Evolutionary conservation across 2,888 invertebrate species (phyloP), one percentile per base, ranked within the genome.

Genomic region (Calliphora vomitoria): DNA sequence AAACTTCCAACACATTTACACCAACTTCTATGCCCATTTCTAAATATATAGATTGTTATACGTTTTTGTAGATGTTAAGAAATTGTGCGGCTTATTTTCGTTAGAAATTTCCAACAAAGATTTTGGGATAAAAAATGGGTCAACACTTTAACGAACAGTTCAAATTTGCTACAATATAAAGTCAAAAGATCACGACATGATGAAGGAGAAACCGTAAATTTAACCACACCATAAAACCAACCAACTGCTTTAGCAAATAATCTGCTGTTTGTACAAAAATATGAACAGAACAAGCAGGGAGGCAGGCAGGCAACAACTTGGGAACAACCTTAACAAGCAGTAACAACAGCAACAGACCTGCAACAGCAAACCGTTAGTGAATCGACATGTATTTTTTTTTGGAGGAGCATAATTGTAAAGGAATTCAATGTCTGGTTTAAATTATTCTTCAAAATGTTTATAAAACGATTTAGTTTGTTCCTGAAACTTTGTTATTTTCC

Each of bases 101-200:
- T 78, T 83, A 47, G 66, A 74, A 74, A 82, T 74, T 47, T 72
- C 10, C 31, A 44, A 20, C 31, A 66, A 47, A 41, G 41, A 15
- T 55, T 64, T 78, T 44, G 20, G 66, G 44, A 78, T 80, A 75
- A 79, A 82, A 87, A 85, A 69, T 87, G 66, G 87, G 87, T 85
- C 87, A 87, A 87, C 66, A 83, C 75, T 55, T 83, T 85, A 85
- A 86, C 82, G 85, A 88, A 83, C 44, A 88, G 88, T 89, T 88
- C 85, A 87, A 86, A 86, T 78, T 88, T 62, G 55, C 75, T 62
- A 75, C 68, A 69, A 82, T 78, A 64, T 38, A 47, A 68, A 85
- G 88, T 87, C 88, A 86, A 89, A 85, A 89, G 89, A 89, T 89
- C 89, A 89, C 89, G 89, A 89, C 87, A 86, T 71, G 80, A 75